These are phyloP conservation scores for Nemoura dubitans DNA, from an alignment of 2,888 invertebrate genomes.

Conservation along the genomic window DNA sequence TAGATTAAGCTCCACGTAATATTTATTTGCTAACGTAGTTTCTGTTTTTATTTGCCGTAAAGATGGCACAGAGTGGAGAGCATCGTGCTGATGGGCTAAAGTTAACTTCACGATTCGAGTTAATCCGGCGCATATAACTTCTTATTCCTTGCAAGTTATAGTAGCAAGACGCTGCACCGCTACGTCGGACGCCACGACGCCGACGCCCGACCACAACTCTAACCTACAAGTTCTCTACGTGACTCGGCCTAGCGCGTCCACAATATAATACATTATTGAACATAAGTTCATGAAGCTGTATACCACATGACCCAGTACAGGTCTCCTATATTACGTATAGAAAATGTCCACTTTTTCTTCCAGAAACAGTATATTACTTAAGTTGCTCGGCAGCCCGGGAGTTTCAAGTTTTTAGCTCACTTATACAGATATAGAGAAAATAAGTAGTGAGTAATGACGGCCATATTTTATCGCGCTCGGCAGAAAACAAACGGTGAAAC, in stretches of 20 bases:
- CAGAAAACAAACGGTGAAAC: not conserved
- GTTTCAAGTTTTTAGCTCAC: conserved; percentile 26
- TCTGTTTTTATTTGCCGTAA: not conserved
- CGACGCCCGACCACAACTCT: conserved; percentile 3
- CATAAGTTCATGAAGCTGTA: conserved; percentile 12
- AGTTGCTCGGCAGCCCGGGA: not conserved
- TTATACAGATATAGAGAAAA: conserved; percentile 17
- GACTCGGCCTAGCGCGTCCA: not conserved
- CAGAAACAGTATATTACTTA: not conserved
- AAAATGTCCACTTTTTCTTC: not conserved
- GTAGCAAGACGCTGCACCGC: not conserved
- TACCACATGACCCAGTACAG: conserved; percentile 5
- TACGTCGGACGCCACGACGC: not conserved
- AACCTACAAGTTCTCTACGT: not conserved
- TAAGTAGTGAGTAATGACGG: conserved; percentile 20
- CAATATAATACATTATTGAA: not conserved
- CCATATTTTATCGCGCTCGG: conserved; percentile 13
- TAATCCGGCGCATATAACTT: not conserved
- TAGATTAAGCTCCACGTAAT: not conserved
- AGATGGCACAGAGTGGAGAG: not conserved
- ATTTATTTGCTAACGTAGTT: not conserved
- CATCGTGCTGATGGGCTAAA: not conserved
- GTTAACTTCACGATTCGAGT: not conserved
- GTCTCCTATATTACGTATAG: not conserved
- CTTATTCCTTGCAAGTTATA: not conserved